Evolutionary conservation across 2,113 vertebrate species (phyloP).

Genomic region (Albula glossodonta): DNA sequence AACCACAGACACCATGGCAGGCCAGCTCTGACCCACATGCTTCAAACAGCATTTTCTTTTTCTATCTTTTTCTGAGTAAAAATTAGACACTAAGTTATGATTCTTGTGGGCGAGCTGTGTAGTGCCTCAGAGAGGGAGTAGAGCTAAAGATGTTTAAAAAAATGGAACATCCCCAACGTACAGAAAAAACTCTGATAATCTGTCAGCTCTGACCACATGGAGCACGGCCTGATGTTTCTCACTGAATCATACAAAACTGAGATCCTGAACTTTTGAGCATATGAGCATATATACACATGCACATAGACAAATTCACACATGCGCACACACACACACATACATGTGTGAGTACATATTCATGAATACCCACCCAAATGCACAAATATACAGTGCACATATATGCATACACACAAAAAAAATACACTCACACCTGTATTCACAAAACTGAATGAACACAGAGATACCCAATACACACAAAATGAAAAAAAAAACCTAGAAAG

Average conservation of each 20-base stretch:
- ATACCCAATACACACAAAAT: not conserved
- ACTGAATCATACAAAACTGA: no score
- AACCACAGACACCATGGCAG: not conserved
- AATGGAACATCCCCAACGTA: not conserved
- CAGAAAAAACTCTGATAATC: not conserved
- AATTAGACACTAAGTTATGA: not conserved
- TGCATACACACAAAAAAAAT: not conserved
- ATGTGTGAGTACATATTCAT: not conserved
- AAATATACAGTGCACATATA: slow-evolving; percentile 11
- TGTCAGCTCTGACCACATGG: not conserved
- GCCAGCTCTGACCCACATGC: not conserved
- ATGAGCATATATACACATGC: not conserved
- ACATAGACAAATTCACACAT: slow-evolving; percentile 11
- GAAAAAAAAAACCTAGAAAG: not conserved
- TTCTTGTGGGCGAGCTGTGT: not conserved
- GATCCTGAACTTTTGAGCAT: no score
- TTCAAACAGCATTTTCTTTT: not conserved
- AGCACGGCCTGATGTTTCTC: no score
- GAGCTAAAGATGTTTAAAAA: no score
- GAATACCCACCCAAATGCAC: not conserved
- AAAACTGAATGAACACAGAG: not conserved
- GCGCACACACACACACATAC: not conserved
- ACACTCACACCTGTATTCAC: not conserved
- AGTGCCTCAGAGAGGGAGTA: not conserved
- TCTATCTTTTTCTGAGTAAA: not conserved